Base-by-base conservation (phyloP, 2,113 vertebrate species). In the Bubo blakistoni region DNA sequence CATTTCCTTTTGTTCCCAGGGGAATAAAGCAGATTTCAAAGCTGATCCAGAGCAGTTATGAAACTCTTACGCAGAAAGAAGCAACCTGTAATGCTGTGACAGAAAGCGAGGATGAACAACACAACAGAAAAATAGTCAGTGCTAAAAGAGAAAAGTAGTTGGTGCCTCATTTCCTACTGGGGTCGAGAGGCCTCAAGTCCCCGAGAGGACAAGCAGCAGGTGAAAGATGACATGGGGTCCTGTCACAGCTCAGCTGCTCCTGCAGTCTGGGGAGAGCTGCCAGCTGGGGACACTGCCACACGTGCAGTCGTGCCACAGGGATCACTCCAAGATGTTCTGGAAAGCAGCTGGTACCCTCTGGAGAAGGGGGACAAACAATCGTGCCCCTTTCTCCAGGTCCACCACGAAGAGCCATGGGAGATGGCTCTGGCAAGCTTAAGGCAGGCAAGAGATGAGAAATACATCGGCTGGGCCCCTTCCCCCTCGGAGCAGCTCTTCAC, bases 331-430 rank as follows among this genome's bases (percentile, higher is more conserved):
- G 59, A 52, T 52, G 42, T 10, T 73, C 5, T 40, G 54, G 55
- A 46, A 91, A 79, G 51, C 66, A 73, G 79, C 59, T 46, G 66
- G 72, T 21, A 62, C 42, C 36, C 47, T 69, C 73, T 65, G 44
- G 73, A 83, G 32, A 79, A 63, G 66, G 46, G 32, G 8, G 34
- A 47, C 36, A 57, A 67, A 40, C 30, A 63, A 24, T 13, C 1
- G 0, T 6, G 17, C 19, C 34, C 52, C 58, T 13, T 66, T 51
- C 44, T 69, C 42, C 22, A 29, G 29, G 29, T 65, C 55, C 62
- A 63, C 22, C 55, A 21, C 0, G 0, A 63, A 36, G 16, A 27
- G 36, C 24, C n/a, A 21, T 0, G 8, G 80, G n/a, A 81, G 20
- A 30, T 13, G 40, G 40, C 17, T 20, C 71, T 34, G 58, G 25